Evolutionary conservation across 2,888 invertebrate genomes (phyloP).

Genomic region (Parthenolecanium corni): DNA sequence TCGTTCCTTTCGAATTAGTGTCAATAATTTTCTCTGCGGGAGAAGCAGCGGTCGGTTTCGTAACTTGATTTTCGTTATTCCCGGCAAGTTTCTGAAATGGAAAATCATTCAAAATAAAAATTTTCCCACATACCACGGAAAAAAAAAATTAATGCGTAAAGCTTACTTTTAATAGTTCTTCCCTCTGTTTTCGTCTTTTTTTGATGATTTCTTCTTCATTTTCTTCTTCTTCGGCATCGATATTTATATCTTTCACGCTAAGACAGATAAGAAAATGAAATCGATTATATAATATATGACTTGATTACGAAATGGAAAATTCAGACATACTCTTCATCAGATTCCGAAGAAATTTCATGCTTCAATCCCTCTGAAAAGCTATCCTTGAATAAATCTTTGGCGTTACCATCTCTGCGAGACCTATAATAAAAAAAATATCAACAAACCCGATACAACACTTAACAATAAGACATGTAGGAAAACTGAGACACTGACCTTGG

Average conservation of each 20-base stretch:
- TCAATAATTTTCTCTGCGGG: not conserved
- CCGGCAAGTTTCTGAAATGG: conserved; percentile 9
- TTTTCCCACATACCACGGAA: not conserved
- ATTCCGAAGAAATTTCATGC: conserved; percentile 46
- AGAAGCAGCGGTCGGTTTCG: not conserved
- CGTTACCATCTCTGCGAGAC: conserved; percentile 29
- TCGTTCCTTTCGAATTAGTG: not conserved
- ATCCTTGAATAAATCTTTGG: conserved; percentile 45
- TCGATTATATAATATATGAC: not conserved
- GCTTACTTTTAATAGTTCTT: conserved; percentile 69
- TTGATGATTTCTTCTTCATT: conserved; percentile 90
- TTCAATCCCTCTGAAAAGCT: conserved; percentile 70
- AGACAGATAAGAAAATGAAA: not conserved
- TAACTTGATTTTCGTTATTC: not conserved
- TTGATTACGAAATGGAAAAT: conserved; percentile 10
- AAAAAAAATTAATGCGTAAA: not conserved
- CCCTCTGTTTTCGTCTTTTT: conserved; percentile 69
- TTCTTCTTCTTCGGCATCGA: conserved; percentile 72
- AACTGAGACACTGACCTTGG: conserved; percentile 30
- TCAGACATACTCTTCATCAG: conserved; percentile 36
- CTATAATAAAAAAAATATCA: conserved; percentile 1
- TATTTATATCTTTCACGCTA: conserved; percentile 40
- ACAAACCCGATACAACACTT: not conserved
- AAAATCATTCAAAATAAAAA: conserved; percentile 1
- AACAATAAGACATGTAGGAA: not conserved